Conservation (phyloP, 2,797 vertebrate species). For the Sternarchorhynchus goeldii region DNA sequence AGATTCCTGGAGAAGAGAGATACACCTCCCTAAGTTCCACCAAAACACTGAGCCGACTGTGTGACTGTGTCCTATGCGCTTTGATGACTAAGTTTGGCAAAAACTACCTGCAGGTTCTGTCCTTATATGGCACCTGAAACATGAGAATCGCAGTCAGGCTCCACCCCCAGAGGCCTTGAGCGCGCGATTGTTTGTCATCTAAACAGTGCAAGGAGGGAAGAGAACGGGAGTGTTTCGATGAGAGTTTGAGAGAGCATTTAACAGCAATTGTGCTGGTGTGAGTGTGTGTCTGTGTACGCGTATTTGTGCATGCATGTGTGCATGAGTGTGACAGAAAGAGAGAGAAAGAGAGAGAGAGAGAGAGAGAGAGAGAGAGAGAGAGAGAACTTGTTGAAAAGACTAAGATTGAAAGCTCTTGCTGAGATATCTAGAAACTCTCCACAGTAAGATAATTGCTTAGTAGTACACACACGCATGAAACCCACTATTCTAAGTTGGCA, state of each 20-base stretch:
- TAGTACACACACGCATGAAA: conserved; percentile 49
- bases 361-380: not conserved
- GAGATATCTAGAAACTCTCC: not conserved
- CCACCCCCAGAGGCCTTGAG: conserved; percentile 65
- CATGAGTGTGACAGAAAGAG: conserved; percentile 9
- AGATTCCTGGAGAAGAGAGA: conserved; percentile 30
- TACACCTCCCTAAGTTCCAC: conserved; percentile 36
- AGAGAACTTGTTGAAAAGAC: conserved; percentile 10
- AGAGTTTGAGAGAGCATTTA: conserved; percentile 13
- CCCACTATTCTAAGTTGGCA: conserved; percentile 41
- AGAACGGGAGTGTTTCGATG: conserved; percentile 42
- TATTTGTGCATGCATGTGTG: conserved; percentile 26
- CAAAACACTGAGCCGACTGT: conserved; percentile 56
- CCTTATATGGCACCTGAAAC: conserved; percentile 78
- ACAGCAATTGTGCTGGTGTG: not conserved
- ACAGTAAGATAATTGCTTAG: conserved; percentile 13
- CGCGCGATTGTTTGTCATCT: conserved; percentile 58
- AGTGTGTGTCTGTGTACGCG: conserved; percentile 28
- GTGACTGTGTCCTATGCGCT: conserved; percentile 35
- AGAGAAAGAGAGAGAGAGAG: not conserved
- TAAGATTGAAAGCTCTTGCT: conserved; percentile 1
- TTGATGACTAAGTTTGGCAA: conserved; percentile 80
- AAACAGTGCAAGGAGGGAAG: conserved; percentile 52
- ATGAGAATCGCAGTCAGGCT: conserved; percentile 61
- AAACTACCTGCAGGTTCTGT: conserved; percentile 73